Percentiles rank a stretch among this genome's conserved stretches.
phyloP scores from a whole-genome alignment of 2,888 invertebrate genomes.

The Drosophila sordidapex region DNA sequence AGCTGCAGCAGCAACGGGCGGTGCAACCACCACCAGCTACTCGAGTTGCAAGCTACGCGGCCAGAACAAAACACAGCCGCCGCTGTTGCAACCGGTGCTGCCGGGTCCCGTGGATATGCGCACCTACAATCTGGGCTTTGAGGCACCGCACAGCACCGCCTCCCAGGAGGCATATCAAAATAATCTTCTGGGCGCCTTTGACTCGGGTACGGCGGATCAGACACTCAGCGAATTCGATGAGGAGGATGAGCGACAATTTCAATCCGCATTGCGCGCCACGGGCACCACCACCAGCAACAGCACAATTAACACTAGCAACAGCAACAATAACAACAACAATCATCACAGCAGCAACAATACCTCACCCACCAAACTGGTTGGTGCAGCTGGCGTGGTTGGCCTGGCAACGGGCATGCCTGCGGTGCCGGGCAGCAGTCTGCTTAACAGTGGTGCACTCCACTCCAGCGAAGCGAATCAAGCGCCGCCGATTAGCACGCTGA shows the following conservation, averaged over 20 bases:
- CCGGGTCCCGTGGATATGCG: constrained; percentile 96
- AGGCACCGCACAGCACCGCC: constrained; percentile 85
- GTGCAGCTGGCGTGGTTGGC: background rate
- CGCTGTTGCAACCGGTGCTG: constrained; percentile 88
- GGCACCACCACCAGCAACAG: constrained; percentile 83
- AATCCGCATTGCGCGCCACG: constrained; percentile 88
- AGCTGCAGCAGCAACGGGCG: background rate
- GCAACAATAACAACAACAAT: background rate
- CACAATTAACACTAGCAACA: constrained; percentile 12
- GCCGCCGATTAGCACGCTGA: constrained; percentile 31
- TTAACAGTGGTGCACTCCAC: constrained; percentile 55
- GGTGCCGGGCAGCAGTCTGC: constrained; percentile 37
- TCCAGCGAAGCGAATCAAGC: constrained; percentile 70
- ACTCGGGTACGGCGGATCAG: constrained; percentile 89
- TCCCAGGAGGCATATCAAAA: constrained; percentile 87
- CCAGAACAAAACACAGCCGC: constrained; percentile 44
- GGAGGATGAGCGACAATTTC: constrained; percentile 91
- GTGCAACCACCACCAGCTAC: constrained; percentile 58
- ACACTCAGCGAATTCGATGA: constrained; percentile 91
- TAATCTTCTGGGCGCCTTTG: constrained; percentile 89
- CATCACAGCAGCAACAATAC: constrained; percentile 30
- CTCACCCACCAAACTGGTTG: constrained; percentile 56
- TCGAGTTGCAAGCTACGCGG: constrained; percentile 79
- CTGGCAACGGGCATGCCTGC: constrained; percentile 15
- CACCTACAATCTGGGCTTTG: constrained; percentile 89